Evolutionary conservation across 2,113 vertebrate genomes (phyloP).

Genomic region (Silurus meridionalis): DNA sequence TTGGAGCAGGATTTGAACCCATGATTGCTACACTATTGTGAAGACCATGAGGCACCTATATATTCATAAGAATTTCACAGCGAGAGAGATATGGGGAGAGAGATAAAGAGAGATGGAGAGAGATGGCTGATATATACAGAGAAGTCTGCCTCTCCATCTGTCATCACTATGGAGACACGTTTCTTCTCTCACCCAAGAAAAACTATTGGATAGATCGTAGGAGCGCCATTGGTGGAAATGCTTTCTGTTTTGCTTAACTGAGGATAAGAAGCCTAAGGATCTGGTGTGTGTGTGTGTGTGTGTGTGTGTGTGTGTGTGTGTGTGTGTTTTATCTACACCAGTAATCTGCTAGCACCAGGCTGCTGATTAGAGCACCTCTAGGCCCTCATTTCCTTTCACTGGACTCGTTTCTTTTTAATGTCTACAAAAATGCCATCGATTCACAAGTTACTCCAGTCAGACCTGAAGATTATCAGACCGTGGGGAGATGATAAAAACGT

Average conservation of each 20-base stretch:
- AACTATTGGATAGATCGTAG: conserved; percentile 35
- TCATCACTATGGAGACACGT: conserved; percentile 54
- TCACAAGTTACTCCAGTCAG: conserved; percentile 71
- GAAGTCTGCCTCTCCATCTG: conserved; percentile 35
- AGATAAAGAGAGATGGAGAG: background rate
- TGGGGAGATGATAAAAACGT: conserved; percentile 50
- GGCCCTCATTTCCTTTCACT: conserved; percentile 38
- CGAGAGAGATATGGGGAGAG: background rate
- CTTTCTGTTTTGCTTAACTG: conserved; percentile 15
- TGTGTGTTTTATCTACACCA: conserved; percentile 18
- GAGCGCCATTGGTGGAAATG: conserved; percentile 42
- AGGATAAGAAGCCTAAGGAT: background rate
- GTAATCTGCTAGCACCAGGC: background rate
- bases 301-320: background rate
- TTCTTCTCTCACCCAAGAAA: conserved; percentile 42
- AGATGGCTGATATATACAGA: conserved; percentile 16
- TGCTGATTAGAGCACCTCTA: background rate
- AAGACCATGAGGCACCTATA: background rate
- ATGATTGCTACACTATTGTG: background rate
- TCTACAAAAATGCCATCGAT: conserved; percentile 63
- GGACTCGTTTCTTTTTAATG: conserved; percentile 3
- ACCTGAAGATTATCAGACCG: conserved; percentile 64
- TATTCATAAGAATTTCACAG: background rate
- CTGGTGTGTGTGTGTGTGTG: background rate
- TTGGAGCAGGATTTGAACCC: background rate